Evolutionary conservation across 2,888 invertebrate genomes (phyloP).

Genomic region (Andrena minutula): DNA sequence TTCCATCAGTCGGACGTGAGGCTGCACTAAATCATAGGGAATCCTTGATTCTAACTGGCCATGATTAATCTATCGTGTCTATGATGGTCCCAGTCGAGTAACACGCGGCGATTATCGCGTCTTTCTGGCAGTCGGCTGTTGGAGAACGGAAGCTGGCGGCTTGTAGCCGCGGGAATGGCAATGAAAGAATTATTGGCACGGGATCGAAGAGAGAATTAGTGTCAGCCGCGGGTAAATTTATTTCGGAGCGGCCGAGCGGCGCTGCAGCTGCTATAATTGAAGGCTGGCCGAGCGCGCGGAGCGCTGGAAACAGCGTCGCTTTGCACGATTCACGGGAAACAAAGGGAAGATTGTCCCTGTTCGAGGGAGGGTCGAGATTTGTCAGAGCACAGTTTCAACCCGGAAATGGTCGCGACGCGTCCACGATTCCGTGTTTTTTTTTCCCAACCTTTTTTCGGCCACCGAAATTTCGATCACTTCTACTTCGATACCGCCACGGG

Average conservation of each 20-base stretch:
- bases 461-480: constrained; percentile 3
- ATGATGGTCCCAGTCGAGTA: too few relatives aligned
- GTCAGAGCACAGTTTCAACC: constrained; percentile 15
- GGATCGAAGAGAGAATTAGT: constrained; percentile 43
- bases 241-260: constrained; percentile 26
- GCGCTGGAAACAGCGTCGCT: constrained; percentile 23
- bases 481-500: not conserved
- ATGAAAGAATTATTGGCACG: constrained; percentile 36
- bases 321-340: constrained; percentile 35
- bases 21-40: too few relatives aligned
- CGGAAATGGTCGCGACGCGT: too few relatives aligned
- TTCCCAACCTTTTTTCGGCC: too few relatives aligned
- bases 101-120: not conserved
- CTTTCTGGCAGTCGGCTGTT: not conserved
- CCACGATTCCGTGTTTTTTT: too few relatives aligned
- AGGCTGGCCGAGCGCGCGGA: constrained; percentile 23
- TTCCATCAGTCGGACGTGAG: not conserved
- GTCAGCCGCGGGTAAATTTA: constrained; percentile 41
- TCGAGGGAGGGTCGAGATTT: not conserved
- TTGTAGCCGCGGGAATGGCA: not conserved
- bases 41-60: too few relatives aligned
- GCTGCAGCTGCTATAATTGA: constrained; percentile 42
- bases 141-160: not conserved
- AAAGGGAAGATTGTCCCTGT: constrained; percentile 44
- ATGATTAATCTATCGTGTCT: too few relatives aligned